Conservation (phyloP, 2,113 vertebrate species). For the Deroptyus accipitrinus region DNA sequence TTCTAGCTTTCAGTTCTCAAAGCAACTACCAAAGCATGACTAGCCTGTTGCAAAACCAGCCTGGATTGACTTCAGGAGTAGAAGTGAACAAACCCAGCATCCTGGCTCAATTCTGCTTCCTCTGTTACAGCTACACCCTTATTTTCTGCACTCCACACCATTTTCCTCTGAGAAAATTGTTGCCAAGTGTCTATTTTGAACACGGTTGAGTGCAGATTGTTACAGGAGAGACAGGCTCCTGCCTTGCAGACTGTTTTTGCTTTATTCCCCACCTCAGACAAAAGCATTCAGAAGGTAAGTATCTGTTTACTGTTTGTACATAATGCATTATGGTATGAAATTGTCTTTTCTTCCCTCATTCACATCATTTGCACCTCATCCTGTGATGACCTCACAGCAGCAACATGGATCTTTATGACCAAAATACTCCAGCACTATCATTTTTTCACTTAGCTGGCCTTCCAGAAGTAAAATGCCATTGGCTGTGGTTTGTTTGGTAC, state of each 20-base stretch:
- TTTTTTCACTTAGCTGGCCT: background rate
- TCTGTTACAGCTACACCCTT: background rate
- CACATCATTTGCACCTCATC: background rate
- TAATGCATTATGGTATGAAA: background rate
- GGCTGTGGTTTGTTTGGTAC: background rate
- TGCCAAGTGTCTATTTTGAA: slow-evolving; percentile 37
- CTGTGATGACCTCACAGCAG: background rate
- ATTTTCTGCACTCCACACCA: background rate
- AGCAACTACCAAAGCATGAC: background rate
- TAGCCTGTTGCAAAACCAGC: background rate
- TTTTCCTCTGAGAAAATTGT: slow-evolving; percentile 15
- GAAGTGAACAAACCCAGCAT: background rate
- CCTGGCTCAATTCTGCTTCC: background rate
- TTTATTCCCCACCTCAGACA: background rate
- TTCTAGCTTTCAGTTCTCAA: background rate
- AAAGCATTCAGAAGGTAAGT: background rate
- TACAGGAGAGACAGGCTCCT: background rate
- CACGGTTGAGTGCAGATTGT: background rate
- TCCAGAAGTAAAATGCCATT: background rate
- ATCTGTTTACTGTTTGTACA: slow-evolving; percentile 16
- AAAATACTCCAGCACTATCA: background rate
- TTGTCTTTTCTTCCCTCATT: background rate
- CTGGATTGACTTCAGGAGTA: background rate
- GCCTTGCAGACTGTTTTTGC: background rate
- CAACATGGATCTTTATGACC: background rate